These are phyloP conservation scores for Dynastes grantii DNA, from an alignment of 2,888 invertebrate genomes.

Conservation along the genomic window DNA sequence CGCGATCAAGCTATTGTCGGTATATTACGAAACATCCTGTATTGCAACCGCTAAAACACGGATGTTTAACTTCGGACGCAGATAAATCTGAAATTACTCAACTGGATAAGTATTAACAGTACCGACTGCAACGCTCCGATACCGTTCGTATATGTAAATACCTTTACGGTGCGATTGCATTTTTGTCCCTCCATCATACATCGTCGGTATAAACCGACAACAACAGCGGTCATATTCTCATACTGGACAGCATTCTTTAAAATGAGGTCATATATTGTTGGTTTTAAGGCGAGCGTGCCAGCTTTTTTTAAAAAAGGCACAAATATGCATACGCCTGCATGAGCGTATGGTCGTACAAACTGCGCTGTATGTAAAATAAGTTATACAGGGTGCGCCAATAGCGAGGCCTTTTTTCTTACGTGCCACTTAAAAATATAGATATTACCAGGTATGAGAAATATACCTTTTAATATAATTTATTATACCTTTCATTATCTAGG, in stretches of 20 bases:
- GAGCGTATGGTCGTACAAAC: constrained; percentile 14
- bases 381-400: constrained; percentile 27
- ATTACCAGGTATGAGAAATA: too few species aligned
- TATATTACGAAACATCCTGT: not conserved
- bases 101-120: constrained; percentile 34
- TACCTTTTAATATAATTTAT: too few species aligned
- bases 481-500: too few species aligned
- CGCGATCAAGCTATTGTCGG: not conserved
- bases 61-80: not conserved
- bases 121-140: constrained; percentile 11
- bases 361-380: constrained; percentile 23
- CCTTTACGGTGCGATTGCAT: constrained; percentile 35
- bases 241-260: constrained; percentile 50
- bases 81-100: constrained; percentile 26
- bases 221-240: constrained; percentile 44
- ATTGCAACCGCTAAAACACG: constrained; percentile 5
- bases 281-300: constrained; percentile 48
- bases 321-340: constrained; percentile 35
- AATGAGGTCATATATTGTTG: constrained; percentile 55
- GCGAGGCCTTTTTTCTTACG: constrained; percentile 12
- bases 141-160: constrained; percentile 38
- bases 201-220: constrained; percentile 7
- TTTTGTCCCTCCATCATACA: constrained; percentile 39
- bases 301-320: constrained; percentile 20
- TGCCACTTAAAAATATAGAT: too few species aligned